Percentiles rank a stretch among this genome's conserved stretches.
These are phyloP conservation scores for Lamellibrachia columna DNA, from an alignment of 2,888 invertebrate genomes.

Conservation along the genomic window DNA sequence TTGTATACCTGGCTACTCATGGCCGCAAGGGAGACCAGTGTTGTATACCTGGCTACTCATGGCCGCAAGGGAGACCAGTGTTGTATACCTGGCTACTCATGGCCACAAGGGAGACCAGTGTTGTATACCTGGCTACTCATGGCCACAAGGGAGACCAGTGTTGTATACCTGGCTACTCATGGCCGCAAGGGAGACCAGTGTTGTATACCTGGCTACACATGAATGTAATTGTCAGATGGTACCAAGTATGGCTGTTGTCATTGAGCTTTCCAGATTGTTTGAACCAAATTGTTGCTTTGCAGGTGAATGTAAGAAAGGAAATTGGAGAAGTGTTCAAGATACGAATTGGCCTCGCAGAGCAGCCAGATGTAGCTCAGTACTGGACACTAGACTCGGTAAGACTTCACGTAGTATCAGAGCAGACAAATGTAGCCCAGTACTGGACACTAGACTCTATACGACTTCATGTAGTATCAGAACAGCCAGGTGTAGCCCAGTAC, in stretches of 20 bases:
- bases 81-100: too few relatives aligned
- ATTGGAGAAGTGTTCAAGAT: slow-evolving; percentile 58
- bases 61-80: too few relatives aligned
- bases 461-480: too few relatives aligned
- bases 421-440: too few relatives aligned
- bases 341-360: slow-evolving; percentile 54
- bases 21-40: too few relatives aligned
- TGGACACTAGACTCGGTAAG: too few relatives aligned
- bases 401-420: too few relatives aligned
- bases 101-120: too few relatives aligned
- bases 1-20: too few relatives aligned
- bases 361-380: not conserved
- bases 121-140: not conserved
- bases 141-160: not conserved
- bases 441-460: too few relatives aligned
- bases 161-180: not conserved
- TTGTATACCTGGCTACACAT: not conserved
- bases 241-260: not conserved
- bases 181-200: not conserved
- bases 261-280: not conserved
- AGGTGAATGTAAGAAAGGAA: slow-evolving; percentile 20
- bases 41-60: too few relatives aligned
- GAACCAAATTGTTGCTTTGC: not conserved
- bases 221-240: not conserved
- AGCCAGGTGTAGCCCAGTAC: too few relatives aligned